These are phyloP conservation scores for Ranitomeya variabilis DNA, from an alignment of 2,113 vertebrate species.

Conservation along the genomic window DNA sequence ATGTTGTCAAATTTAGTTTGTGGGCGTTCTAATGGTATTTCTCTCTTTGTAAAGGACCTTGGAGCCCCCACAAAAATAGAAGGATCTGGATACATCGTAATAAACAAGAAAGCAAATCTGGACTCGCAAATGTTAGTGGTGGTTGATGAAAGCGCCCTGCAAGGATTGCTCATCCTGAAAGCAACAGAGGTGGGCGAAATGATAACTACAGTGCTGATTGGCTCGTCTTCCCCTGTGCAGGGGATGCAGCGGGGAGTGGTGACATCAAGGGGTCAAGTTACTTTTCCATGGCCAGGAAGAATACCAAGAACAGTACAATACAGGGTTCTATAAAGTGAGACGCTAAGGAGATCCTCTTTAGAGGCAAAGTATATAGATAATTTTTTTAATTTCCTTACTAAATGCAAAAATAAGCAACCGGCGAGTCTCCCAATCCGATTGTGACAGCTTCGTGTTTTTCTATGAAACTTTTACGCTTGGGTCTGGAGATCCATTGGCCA, in stretches of 20 bases:
- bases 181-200: constrained; percentile 66
- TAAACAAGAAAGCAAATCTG: constrained; percentile 62
- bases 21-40: neutral
- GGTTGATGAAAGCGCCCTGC: constrained; percentile 68
- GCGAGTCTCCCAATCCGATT: too few relatives aligned
- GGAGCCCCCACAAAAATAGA: constrained; percentile 72
- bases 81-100: constrained; percentile 67
- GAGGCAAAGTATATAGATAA: too few relatives aligned
- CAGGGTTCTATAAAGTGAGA: too few relatives aligned
- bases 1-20: neutral
- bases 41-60: constrained; percentile 67
- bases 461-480: too few relatives aligned
- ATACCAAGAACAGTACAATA: neutral
- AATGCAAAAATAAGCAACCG: too few relatives aligned
- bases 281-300: neutral
- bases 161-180: constrained; percentile 67
- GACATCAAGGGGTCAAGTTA: neutral
- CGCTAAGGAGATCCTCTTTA: too few relatives aligned
- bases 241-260: too few relatives aligned
- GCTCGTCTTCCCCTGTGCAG: too few relatives aligned
- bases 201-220: too few relatives aligned
- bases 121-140: constrained; percentile 68
- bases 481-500: too few relatives aligned
- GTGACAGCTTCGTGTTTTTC: too few relatives aligned
- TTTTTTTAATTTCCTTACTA: too few relatives aligned